Conservation (phyloP, 2,113 vertebrate species). For the Danionella cerebrum region DNA sequence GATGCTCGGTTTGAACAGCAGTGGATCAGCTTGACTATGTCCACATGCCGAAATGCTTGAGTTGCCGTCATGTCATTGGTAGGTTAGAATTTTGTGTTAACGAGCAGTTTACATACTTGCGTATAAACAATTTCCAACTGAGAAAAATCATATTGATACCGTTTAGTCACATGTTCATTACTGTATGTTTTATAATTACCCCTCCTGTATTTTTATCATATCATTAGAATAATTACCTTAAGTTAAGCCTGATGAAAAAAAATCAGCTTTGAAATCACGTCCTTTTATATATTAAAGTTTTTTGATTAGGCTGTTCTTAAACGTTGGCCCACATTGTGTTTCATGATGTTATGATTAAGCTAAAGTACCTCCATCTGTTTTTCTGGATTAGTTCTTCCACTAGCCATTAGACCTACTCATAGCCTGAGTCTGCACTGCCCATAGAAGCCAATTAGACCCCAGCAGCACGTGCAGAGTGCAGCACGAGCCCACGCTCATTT, state of each 20-base stretch:
- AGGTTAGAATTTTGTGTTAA: too few relatives aligned
- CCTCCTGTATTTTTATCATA: conserved; percentile 4
- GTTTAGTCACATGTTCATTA: too few relatives aligned
- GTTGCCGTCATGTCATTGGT: too few relatives aligned
- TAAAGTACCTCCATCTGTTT: conserved; percentile 59
- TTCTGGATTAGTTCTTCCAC: conserved; percentile 47
- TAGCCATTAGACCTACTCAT: conserved; percentile 19
- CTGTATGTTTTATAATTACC: not conserved
- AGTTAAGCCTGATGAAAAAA: too few relatives aligned
- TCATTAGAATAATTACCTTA: too few relatives aligned
- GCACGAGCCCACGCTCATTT: conserved; percentile 48
- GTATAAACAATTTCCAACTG: too few relatives aligned
- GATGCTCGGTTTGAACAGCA: too few relatives aligned
- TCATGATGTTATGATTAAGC: conserved; percentile 49
- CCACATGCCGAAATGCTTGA: too few relatives aligned
- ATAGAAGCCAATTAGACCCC: conserved; percentile 58
- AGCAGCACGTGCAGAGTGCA: conserved; percentile 39
- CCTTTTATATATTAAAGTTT: not conserved
- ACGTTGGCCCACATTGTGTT: conserved; percentile 48
- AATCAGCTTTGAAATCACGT: conserved; percentile 25
- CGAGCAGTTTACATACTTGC: too few relatives aligned
- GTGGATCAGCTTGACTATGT: too few relatives aligned
- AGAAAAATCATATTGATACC: too few relatives aligned
- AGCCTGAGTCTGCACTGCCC: conserved; percentile 16
- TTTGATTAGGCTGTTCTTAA: conserved; percentile 44